Conservation (phyloP, 2,797 vertebrate species). For the Neomorphus geoffroyi region DNA sequence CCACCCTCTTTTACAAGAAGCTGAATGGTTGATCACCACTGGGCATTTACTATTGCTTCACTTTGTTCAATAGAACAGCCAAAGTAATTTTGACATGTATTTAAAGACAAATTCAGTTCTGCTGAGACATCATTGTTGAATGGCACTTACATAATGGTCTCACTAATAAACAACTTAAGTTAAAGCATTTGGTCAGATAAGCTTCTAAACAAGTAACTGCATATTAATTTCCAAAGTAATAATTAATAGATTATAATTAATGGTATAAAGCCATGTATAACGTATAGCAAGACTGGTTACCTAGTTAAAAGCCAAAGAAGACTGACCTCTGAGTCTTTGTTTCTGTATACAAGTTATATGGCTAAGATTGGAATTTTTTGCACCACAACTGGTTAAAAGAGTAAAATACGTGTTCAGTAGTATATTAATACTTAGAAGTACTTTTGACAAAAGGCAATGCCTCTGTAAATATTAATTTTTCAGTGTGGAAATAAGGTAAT, state of each 20-base stretch:
- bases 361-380: neutral
- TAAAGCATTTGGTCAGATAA: fast-evolving
- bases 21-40: neutral
- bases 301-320: neutral
- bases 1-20: neutral
- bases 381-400: neutral
- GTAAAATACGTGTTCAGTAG: neutral
- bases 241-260: neutral
- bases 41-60: conserved; percentile 17
- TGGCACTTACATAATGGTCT: neutral
- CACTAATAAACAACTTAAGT: neutral
- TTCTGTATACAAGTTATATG: neutral
- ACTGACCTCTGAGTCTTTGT: neutral
- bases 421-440: neutral
- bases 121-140: neutral
- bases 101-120: conserved; percentile 8
- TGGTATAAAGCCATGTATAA: neutral
- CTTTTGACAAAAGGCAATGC: neutral
- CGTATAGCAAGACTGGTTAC: neutral
- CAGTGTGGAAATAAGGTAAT: neutral
- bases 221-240: neutral
- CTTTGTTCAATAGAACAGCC: neutral
- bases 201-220: neutral
- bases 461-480: neutral
- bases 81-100: neutral